Base-by-base conservation (phyloP, 2,888 invertebrate genomes). In the Standfussiana lucernea region DNA sequence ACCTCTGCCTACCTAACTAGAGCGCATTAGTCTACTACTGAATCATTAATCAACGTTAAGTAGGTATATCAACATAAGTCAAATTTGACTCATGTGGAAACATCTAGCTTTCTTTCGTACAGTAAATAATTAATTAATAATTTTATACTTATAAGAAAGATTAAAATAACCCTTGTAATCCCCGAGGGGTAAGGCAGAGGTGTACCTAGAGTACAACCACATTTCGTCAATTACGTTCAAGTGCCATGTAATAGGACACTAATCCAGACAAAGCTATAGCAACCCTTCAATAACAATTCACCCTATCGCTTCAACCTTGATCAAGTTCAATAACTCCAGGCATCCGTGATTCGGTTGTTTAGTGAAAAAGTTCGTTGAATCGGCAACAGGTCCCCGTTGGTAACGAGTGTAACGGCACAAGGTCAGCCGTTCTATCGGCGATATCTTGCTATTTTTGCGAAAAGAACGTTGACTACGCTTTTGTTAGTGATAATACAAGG, bases 401-500 rank as follows among this genome's bases (percentile, higher is more conserved):
- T 72, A 72, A 77, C 84, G 15, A 21, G 71, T 28, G 80, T 72
- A 72, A 77, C 84, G 15, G 18, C n/a, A 45, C 75, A 79, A 89
- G 83, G 79, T 86, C 77, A 78, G 37, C 64, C 68, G 50, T 6
- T 77, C 61, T 84, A 84, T 80, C 47, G 32, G 40, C 35, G 28
- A 15, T 77, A 77, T 80, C 73, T 73, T 18, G 2, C 73, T 79
- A 75, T 77, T 79, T 82, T 79, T 74, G 64, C 59, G 18, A n/a
- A 62, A 59, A 82, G 47, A 72, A 66, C 70, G 59, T 50, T 47
- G 37, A n/a, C 37, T 21, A 56, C 32, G 56, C 15, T 75, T 67
- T 75, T 70, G 32, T 71, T 61, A 65, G 11, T 50, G 82, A 85
- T 81, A 84, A 68, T 45, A 69, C 47, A 81, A 84, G 85, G 85